Percentiles rank a stretch among this genome's conserved stretches.
phyloP scores from a whole-genome alignment of 2,797 vertebrate genomes.

The Eulemur coronatus region DNA sequence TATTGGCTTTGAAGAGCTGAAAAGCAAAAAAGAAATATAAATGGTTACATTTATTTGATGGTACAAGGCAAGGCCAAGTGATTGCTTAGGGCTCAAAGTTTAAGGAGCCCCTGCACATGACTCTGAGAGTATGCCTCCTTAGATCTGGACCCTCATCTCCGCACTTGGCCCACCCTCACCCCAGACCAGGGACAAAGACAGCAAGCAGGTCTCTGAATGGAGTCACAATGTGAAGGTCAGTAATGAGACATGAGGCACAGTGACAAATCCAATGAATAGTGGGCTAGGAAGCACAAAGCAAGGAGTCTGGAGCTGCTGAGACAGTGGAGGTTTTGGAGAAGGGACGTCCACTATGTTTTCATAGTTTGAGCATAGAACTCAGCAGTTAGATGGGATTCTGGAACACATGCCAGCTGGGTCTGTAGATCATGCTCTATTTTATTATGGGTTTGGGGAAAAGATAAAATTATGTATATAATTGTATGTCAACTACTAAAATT shows the following conservation, averaged over 20 bases:
- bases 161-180: background rate
- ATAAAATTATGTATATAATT: background rate
- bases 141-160: background rate
- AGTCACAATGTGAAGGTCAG: background rate
- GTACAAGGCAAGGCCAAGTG: background rate
- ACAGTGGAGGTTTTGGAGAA: background rate
- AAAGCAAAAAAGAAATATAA: background rate
- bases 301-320: background rate
- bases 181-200: background rate
- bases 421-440: background rate
- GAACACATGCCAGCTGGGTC: background rate
- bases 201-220: background rate
- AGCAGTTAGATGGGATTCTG: background rate
- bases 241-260: background rate
- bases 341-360: background rate
- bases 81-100: background rate
- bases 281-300: background rate
- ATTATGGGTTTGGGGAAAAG: background rate
- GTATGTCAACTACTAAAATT: conserved; percentile 26
- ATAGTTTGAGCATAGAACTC: background rate
- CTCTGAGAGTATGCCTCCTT: background rate
- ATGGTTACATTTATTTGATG: background rate
- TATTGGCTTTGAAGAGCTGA: background rate
- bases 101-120: background rate
- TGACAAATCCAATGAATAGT: background rate